These are phyloP conservation scores for Anas platyrhynchos DNA, from an alignment of 2,113 vertebrate species.

Conservation along the genomic window DNA sequence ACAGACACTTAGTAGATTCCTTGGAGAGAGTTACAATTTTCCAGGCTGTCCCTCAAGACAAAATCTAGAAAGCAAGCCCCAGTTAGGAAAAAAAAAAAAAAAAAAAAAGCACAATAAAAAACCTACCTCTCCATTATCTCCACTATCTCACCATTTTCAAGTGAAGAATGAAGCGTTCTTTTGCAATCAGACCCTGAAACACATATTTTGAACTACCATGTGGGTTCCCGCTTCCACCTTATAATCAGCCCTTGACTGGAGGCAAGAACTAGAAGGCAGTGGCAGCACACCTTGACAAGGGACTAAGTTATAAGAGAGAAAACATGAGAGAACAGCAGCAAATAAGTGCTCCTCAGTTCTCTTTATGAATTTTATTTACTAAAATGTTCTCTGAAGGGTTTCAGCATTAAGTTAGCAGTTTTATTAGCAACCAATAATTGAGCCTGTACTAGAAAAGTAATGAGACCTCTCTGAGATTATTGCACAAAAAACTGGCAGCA, in stretches of 20 bases:
- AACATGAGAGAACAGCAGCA: not conserved
- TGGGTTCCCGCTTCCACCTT: not conserved
- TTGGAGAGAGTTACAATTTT: not conserved
- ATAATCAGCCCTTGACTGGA: not conserved
- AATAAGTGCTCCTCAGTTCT: not conserved
- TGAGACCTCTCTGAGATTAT: conserved; percentile 37
- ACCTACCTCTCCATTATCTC: not conserved
- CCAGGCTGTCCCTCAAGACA: not conserved
- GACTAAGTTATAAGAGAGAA: not conserved
- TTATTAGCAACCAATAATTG: not conserved
- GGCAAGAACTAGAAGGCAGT: not conserved
- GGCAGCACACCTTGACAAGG: not conserved
- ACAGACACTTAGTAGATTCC: not conserved
- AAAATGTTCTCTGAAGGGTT: not conserved
- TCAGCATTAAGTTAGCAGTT: conserved; percentile 42
- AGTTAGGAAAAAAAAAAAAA: not conserved
- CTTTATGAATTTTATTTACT: conserved; percentile 44
- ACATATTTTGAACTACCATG: not conserved
- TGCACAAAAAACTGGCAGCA: conserved; percentile 56
- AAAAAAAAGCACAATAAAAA: not conserved
- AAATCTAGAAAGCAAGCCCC: not conserved
- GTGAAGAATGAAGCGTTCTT: not conserved
- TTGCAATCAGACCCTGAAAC: not conserved
- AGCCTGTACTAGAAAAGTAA: not conserved
- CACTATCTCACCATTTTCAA: not conserved